phyloP scores from a whole-genome alignment of 2,113 vertebrate species.

The Misgurnus mizolepis region DNA sequence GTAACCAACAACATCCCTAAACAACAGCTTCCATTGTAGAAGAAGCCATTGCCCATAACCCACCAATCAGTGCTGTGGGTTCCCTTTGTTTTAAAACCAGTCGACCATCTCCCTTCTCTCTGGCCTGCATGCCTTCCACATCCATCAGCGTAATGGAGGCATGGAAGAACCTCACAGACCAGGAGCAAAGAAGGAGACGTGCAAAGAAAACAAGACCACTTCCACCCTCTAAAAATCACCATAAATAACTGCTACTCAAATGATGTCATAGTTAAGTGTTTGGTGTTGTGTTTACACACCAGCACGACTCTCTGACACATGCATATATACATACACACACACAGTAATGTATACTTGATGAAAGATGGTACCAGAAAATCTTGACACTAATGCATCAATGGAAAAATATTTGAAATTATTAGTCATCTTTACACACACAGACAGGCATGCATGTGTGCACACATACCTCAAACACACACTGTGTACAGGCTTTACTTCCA shows the following conservation, averaged over 20 bases:
- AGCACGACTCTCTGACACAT: conserved; percentile 55
- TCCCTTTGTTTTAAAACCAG: conserved; percentile 70
- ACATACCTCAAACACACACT: not conserved
- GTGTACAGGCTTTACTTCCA: not conserved
- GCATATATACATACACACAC: conserved; percentile 8
- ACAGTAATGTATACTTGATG: conserved; percentile 57
- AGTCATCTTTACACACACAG: conserved; percentile 54
- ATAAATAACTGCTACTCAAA: conserved; percentile 73
- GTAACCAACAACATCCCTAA: conserved; percentile 50
- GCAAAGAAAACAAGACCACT: conserved; percentile 61
- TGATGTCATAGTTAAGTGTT: conserved; percentile 83
- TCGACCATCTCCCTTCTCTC: conserved; percentile 56
- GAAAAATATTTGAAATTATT: conserved; percentile 74
- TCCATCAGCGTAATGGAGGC: conserved; percentile 70
- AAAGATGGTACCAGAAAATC: conserved; percentile 68
- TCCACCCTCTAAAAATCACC: conserved; percentile 70
- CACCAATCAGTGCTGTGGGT: conserved; percentile 64
- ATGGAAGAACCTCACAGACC: conserved; percentile 46
- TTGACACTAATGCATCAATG: conserved; percentile 71
- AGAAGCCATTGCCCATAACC: conserved; percentile 66
- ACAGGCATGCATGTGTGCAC: not conserved
- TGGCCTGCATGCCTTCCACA: conserved; percentile 37
- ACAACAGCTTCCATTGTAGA: conserved; percentile 67
- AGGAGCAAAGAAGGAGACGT: conserved; percentile 31
- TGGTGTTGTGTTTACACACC: conserved; percentile 78